These are phyloP conservation scores for Cephus cinctus DNA, from an alignment of 1,140 invertebrate species.

Conservation along the genomic window DNA sequence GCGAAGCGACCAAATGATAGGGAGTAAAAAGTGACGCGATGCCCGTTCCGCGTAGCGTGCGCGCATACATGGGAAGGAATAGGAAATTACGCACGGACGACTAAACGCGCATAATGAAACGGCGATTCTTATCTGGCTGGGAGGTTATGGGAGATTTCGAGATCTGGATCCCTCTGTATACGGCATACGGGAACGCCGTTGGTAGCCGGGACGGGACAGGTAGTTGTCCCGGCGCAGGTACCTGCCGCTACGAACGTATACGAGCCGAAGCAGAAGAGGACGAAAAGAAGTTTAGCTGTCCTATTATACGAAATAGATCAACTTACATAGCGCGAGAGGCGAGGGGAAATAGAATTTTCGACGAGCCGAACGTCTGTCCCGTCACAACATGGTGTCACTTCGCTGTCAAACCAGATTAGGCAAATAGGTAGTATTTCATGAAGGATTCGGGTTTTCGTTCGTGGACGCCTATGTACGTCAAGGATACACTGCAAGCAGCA, in stretches of 20 bases:
- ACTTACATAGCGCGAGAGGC: constrained; percentile 22
- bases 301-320: constrained; percentile 37
- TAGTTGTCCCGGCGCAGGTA: constrained; percentile 19
- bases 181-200: constrained; percentile 3
- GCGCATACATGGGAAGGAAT: constrained; percentile 11
- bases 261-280: not conserved
- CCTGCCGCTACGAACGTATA: constrained; percentile 5
- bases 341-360: constrained; percentile 26
- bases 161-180: not conserved
- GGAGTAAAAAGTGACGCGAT: not conserved
- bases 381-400: constrained; percentile 42
- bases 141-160: constrained; percentile 9
- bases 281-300: constrained; percentile 10
- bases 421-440: constrained; percentile 22
- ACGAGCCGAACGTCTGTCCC: constrained; percentile 20
- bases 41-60: no score
- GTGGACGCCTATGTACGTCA: no score
- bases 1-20: not conserved
- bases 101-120: constrained; percentile 25
- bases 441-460: no score
- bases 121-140: constrained; percentile 23
- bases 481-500: no score
- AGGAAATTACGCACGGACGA: constrained; percentile 28
- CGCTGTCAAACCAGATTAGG: constrained; percentile 40
- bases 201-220: constrained; percentile 19